Percentiles rank a stretch among this genome's conserved stretches.
These are phyloP conservation scores for Antechinus flavipes DNA, from an alignment of 2,113 vertebrate species.

Conservation along the genomic window DNA sequence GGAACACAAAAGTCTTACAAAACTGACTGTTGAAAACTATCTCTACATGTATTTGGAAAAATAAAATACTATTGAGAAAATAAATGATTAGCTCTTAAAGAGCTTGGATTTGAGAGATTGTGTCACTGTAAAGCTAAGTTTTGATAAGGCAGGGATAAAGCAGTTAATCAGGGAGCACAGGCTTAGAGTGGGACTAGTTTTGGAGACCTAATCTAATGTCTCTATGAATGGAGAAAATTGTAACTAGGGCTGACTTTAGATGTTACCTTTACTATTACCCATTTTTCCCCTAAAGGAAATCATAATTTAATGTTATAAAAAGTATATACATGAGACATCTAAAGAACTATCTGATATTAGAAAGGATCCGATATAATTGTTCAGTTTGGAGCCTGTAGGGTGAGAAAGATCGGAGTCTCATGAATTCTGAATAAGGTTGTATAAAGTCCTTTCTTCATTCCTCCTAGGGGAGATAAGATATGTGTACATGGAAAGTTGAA, in stretches of 20 bases:
- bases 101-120: not conserved
- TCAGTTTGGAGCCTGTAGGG: slow-evolving; percentile 20
- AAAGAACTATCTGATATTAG: not conserved
- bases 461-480: slow-evolving; percentile 22
- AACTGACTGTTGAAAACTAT: too few species aligned
- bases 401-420: not conserved
- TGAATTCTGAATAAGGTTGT: slow-evolving; percentile 1
- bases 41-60: too few species aligned
- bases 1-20: too few species aligned
- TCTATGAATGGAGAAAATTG: not conserved
- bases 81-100: not conserved
- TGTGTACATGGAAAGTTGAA: not conserved
- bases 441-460: slow-evolving; percentile 29
- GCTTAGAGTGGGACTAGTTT: not conserved
- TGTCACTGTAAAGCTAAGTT: not conserved
- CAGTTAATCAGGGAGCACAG: not conserved
- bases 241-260: not conserved
- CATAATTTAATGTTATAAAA: not conserved
- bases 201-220: not conserved
- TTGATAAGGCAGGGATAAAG: not conserved
- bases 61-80: too few species aligned
- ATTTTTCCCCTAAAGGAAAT: not conserved
- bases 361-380: slow-evolving; percentile 13
- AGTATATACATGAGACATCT: not conserved
- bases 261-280: not conserved